A percentile compares a stretch with the other conserved stretches of the same genome.
Conservation (phyloP, 2,113 vertebrate genomes). For the Pseudorectes ferrugineus region DNA sequence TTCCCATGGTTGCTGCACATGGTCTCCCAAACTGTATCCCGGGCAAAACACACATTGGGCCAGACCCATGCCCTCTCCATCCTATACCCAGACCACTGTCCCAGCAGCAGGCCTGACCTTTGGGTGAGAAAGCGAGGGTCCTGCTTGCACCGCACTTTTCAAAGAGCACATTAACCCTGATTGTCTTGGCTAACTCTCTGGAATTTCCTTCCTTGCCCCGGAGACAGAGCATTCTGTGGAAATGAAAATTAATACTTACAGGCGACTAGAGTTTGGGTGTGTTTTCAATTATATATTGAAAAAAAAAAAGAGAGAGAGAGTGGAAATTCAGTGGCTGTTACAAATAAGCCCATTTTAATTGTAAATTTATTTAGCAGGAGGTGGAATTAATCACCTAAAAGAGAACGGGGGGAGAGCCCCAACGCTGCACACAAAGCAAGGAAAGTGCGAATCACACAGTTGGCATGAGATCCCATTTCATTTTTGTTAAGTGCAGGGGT, state of each 20-base stretch:
- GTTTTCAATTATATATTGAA: slow-evolving; percentile 62
- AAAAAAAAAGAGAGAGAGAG: neutral
- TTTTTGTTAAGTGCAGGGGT: slow-evolving; percentile 44
- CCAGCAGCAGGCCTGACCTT: neutral
- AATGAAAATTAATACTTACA: slow-evolving; percentile 70
- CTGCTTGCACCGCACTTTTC: slow-evolving; percentile 35
- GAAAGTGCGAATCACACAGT: slow-evolving; percentile 20
- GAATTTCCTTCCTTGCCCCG: slow-evolving; percentile 69
- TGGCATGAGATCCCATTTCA: slow-evolving; percentile 57
- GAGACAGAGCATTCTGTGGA: slow-evolving; percentile 60
- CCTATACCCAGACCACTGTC: neutral
- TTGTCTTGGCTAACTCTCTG: slow-evolving; percentile 66
- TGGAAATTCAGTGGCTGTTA: slow-evolving; percentile 54
- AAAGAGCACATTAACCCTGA: slow-evolving; percentile 60
- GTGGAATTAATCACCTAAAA: slow-evolving; percentile 43
- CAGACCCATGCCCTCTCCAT: neutral
- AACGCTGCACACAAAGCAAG: neutral
- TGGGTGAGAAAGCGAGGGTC: slow-evolving; percentile 3
- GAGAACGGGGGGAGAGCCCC: neutral
- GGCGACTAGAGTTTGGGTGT: slow-evolving; percentile 34
- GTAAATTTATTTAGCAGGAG: slow-evolving; percentile 54
- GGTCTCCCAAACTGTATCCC: neutral
- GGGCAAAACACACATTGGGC: neutral
- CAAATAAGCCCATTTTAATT: slow-evolving; percentile 53
- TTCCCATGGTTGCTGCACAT: neutral